Evolutionary conservation across 2,888 invertebrate genomes (phyloP).

Genomic region (Lepas anatifera): DNA sequence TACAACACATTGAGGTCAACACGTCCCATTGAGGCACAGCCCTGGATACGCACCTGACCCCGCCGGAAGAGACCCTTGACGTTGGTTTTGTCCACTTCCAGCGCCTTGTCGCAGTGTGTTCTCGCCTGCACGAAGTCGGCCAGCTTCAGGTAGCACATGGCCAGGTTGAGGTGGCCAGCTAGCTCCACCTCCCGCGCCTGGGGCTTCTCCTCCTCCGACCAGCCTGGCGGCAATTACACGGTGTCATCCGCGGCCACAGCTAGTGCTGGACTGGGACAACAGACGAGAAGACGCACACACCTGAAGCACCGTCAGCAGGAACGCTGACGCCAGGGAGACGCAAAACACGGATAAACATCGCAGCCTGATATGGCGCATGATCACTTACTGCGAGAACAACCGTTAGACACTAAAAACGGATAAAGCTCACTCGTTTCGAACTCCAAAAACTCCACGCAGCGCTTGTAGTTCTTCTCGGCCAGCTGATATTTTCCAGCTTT

Average conservation of each 20-base stretch:
- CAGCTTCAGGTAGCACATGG: conserved; percentile 65
- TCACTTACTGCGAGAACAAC: too few relatives aligned
- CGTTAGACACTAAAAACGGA: too few relatives aligned
- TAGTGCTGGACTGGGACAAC: too few relatives aligned
- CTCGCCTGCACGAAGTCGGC: conserved; percentile 58
- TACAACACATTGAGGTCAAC: too few relatives aligned
- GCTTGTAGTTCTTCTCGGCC: conserved; percentile 78
- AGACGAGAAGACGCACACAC: too few relatives aligned
- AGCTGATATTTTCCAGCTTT: conserved; percentile 60
- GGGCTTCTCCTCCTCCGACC: conserved; percentile 36
- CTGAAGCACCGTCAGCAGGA: too few relatives aligned
- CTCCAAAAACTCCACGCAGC: conserved; percentile 53
- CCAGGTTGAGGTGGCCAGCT: conserved; percentile 64
- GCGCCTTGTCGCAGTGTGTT: conserved; percentile 60
- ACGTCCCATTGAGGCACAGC: too few relatives aligned
- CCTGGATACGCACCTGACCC: conserved; percentile 46
- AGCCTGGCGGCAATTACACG: conserved; percentile 27
- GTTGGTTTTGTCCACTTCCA: conserved; percentile 58
- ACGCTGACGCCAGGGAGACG: too few relatives aligned
- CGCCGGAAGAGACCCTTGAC: conserved; percentile 82
- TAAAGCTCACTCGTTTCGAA: conserved; percentile 39
- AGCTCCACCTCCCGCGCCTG: conserved; percentile 46
- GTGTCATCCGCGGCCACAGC: too few relatives aligned
- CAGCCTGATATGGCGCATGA: too few relatives aligned
- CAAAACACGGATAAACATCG: too few relatives aligned